Conservation (phyloP, 1,140 invertebrate genomes). For the Sminthurides bifidus region DNA sequence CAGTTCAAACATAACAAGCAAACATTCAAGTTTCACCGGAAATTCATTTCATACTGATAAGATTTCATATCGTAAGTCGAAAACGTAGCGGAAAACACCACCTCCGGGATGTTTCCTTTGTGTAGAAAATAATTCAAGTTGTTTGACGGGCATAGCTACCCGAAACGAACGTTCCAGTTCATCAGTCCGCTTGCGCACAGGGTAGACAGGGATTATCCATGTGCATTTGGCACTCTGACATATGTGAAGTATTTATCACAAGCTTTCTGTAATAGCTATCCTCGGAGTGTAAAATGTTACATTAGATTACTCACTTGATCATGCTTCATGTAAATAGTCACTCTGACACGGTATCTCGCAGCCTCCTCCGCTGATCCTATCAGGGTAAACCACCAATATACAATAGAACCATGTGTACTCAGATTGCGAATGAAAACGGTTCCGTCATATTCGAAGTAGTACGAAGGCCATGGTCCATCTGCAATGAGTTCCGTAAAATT, state of each 20-base stretch:
- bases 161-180: conserved; percentile 18
- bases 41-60: background rate
- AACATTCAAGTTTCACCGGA: background rate
- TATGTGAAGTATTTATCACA: background rate
- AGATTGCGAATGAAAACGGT: conserved; percentile 21
- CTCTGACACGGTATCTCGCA: conserved; percentile 12
- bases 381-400: conserved; percentile 25
- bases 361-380: conserved; percentile 19
- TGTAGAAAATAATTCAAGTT: conserved; percentile 15
- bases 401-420: conserved; percentile 15
- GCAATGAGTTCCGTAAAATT: background rate
- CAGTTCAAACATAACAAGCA: too few relatives aligned
- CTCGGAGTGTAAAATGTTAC: background rate
- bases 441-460: conserved; percentile 19
- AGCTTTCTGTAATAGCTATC: background rate
- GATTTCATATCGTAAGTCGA: conserved; percentile 24
- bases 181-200: conserved; percentile 1
- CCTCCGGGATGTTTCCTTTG: conserved; percentile 18
- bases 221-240: conserved; percentile 12
- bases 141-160: conserved; percentile 17
- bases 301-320: background rate
- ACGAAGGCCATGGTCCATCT: conserved; percentile 26
- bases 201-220: conserved; percentile 20
- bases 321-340: conserved; percentile 27
- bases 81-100: conserved; percentile 15